Evolutionary conservation across 1,140 invertebrate genomes (phyloP).

Genomic region (Lineus longissimus): DNA sequence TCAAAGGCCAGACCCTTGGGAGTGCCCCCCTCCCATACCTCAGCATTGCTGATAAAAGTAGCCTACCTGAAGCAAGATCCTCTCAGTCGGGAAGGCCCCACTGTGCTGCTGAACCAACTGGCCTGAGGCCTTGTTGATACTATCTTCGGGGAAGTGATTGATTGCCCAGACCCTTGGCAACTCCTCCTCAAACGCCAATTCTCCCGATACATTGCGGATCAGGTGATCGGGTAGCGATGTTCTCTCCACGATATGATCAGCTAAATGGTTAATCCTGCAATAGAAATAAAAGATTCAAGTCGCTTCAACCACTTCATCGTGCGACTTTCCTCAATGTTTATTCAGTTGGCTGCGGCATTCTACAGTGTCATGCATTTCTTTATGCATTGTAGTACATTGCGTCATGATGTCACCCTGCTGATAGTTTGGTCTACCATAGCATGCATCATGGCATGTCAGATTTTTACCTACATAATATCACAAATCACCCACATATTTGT

Average conservation of each 20-base stretch:
- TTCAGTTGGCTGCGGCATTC: no score
- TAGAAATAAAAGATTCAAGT: constrained; percentile 33
- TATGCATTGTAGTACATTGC: no score
- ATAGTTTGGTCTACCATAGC: no score
- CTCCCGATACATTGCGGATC: constrained; percentile 55
- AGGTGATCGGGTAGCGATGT: constrained; percentile 57
- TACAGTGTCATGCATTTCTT: no score
- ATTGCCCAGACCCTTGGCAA: constrained; percentile 53
- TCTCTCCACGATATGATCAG: constrained; percentile 49
- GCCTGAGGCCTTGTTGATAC: constrained; percentile 58
- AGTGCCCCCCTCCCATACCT: no score
- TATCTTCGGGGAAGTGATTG: constrained; percentile 57
- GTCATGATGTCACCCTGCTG: no score
- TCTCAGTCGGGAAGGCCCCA: constrained; percentile 45
- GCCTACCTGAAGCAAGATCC: constrained; percentile 53
- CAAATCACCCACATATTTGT: no score
- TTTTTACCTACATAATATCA: no score
- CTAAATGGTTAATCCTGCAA: constrained; percentile 35
- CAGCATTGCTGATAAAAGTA: not conserved
- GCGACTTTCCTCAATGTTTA: no score
- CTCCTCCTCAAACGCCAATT: constrained; percentile 59
- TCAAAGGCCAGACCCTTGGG: no score
- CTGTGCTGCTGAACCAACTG: constrained; percentile 54
- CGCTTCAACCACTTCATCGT: no score
- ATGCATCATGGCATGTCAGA: no score